Evolutionary conservation across 2,113 vertebrate species (phyloP), one percentile per base, ranked within the genome.

Genomic region (Tragelaphus imberbis): DNA sequence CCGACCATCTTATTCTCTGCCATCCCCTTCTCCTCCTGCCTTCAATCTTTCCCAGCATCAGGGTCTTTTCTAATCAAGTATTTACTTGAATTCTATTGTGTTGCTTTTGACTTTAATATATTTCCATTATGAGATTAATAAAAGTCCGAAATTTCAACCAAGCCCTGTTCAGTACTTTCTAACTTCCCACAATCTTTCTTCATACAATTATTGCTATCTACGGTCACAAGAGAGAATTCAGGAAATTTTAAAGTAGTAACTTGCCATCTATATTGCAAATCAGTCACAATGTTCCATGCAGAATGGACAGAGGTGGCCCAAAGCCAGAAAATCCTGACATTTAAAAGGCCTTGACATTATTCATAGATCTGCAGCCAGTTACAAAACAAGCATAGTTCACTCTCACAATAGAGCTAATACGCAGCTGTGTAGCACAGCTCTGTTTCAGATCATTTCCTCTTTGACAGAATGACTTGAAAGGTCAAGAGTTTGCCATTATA

Each of bases 281-380:
- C 56, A 94, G 81, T 84, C 8, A 82, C 86, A 79, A 58, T 91
- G 95, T 96, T 91, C 97, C 84, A 97, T 93, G 81, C 30, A 93
- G 94, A 97, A 53, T 12, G 98, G 94, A 97, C 36, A 98, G 96
- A 98, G 93, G 58, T 33, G 33, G 79, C 79, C 59, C 90, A 88
- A 85, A 98, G 82, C 51, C 65, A 94, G 92, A 91, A 95, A 93
- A 97, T 96, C 68, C 63, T 98, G 98, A 98, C 98, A 98, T 99
- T 99, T 98, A 93, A 92, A 97, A 98, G 98, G 98, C 98, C 98
- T 90, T 98, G 98, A 97, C 98, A 98, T 96, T 1, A 0, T 96
- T 97, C 94, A 95, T 94, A 80, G 51, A 49, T 91, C 97, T 65
- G 53, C 82, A 92, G 61, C 82, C 63, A 33, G 90, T 95, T 97